Evolutionary conservation across 2,113 vertebrate genomes (phyloP), one percentile per base, ranked within the genome.

Genomic region (Rhinogobius similis): DNA sequence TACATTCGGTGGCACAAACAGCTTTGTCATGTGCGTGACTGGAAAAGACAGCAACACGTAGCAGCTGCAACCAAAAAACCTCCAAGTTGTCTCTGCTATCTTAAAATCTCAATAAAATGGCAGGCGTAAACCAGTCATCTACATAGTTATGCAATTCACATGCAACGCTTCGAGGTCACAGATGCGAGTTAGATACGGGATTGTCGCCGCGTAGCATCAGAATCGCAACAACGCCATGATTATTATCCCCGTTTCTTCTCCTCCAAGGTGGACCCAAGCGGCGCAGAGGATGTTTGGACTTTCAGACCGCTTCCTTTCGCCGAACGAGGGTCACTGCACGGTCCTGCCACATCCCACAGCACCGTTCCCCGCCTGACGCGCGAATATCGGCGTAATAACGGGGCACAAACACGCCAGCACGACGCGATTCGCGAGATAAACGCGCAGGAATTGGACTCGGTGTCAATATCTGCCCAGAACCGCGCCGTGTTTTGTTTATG

Each of bases 261-360:
- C 52, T 61, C 8, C 38, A 41, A 36, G 58, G 58, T 61, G 58
- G 26, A 29, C 16, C 55, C 55, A 10, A 36, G 58, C 18, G 14
- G 38, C 36, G 21, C 53, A 62, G 48, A 68, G 67, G 65, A 75
- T 81, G 79, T 91, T 78, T 80, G 72, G 81, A 66, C 67, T 78
- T 9, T 70, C 73, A 58, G 67, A 72, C 62, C 65, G 82, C 83
- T 88, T 89, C 86, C 88, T 87, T 80, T 77, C 86, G 83, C 70
- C 72, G 65, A 83, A 81, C 62, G 69, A 81, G 82, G 81, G 85
- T 88, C 87, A 91, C 88, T 82, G 84, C 84, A 84, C 83, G 77
- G 82, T 84, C 78, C 88, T 70, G 84, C 79, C 85, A 88, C 88
- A 90, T 88, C 79, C 89, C 87, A 85, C 72, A 83, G 81, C 78